phyloP scores from a whole-genome alignment of 2,113 vertebrate species.

The Megaceryle torquata region DNA sequence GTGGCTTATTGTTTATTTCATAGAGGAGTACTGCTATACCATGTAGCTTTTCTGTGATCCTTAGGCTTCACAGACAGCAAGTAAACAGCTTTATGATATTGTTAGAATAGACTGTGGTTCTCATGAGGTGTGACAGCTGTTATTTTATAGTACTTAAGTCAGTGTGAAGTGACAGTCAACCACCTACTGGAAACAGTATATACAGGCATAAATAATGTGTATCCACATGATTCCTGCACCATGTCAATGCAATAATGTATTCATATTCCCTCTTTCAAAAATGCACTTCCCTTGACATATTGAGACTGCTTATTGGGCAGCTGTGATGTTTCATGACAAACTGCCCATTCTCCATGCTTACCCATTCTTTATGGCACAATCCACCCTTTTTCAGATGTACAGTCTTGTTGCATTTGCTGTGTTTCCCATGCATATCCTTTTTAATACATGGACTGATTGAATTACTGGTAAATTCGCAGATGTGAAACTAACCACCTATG shows the following conservation, averaged over 20 bases:
- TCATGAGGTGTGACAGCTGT: constrained; percentile 60
- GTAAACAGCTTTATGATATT: constrained; percentile 41
- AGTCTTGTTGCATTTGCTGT: neutral
- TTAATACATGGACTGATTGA: neutral
- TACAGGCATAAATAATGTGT: constrained; percentile 48
- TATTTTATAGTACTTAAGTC: constrained; percentile 63
- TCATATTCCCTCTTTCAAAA: neutral
- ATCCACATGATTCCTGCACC: constrained; percentile 25
- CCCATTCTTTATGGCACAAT: neutral
- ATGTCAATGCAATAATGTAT: neutral
- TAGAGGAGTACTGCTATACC: neutral
- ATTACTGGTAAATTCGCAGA: neutral
- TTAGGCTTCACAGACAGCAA: neutral
- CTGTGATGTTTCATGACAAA: neutral
- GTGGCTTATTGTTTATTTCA: neutral
- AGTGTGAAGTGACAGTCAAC: constrained; percentile 42
- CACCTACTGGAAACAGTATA: constrained; percentile 54
- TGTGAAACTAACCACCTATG: neutral
- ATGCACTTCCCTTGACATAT: neutral
- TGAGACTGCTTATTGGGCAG: neutral
- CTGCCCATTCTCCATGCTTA: neutral
- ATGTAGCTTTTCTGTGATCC: neutral
- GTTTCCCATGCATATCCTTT: neutral
- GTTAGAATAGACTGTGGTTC: constrained; percentile 27
- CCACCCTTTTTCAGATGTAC: neutral